Conservation (phyloP, 1,140 invertebrate species). For the Ladona fulva region DNA sequence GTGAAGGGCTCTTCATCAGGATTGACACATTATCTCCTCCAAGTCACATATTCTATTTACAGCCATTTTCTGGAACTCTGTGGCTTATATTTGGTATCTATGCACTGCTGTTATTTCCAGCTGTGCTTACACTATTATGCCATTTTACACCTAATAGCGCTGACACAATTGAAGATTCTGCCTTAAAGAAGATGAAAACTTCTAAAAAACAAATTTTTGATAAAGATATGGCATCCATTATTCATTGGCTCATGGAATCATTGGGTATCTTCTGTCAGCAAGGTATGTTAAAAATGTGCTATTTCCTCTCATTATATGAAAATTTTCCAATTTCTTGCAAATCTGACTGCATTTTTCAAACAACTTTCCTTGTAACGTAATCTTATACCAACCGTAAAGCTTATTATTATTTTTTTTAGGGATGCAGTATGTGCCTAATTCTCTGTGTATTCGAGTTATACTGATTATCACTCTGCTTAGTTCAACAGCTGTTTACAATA, state of each 20-base stretch:
- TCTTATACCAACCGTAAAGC: too few relatives aligned
- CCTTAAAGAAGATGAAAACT: neutral
- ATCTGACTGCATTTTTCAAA: too few relatives aligned
- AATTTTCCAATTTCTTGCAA: too few relatives aligned
- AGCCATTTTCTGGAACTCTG: neutral
- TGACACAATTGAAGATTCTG: neutral
- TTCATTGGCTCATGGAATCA: neutral
- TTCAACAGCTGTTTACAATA: neutral
- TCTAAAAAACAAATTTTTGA: neutral
- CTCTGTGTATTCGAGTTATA: neutral
- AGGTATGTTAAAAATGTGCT: neutral
- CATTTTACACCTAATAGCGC: neutral
- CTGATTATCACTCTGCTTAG: neutral
- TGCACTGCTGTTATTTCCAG: too few relatives aligned
- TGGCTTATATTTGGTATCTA: neutral
- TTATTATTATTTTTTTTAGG: neutral
- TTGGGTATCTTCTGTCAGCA: neutral
- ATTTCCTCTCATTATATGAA: too few relatives aligned
- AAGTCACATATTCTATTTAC: neutral
- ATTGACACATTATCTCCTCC: neutral
- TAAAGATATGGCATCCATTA: neutral
- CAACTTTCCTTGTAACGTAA: too few relatives aligned
- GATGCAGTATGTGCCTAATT: neutral
- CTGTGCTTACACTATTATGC: too few relatives aligned
- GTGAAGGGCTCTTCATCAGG: neutral